Evolutionary conservation across 2,113 vertebrate species (phyloP), one percentile per base, ranked within the genome.

Genomic region (Pyrgilauda ruficollis): DNA sequence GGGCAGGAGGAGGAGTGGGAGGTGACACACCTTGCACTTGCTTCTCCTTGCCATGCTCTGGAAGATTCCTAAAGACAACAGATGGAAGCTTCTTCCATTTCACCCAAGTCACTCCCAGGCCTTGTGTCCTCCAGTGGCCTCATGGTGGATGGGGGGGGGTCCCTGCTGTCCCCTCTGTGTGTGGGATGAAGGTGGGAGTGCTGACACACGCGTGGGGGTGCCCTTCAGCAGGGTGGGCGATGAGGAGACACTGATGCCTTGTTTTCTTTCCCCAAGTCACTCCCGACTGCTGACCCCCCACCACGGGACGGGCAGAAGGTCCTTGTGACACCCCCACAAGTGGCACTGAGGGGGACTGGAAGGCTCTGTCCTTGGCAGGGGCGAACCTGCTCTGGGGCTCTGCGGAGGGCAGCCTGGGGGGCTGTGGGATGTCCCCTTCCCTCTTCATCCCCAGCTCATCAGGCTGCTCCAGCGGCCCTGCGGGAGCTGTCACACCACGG

Each of bases 241-340:
- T 1, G 10, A 84, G 72, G 28, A 77, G n/a, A 62, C 37, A 20
- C 23, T 22, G 39, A 75, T 16, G 11, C 22, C 35, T 39, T 70
- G 21, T 2, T 74, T 41, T 43, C 43, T 19, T 41, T 11, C 17
- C 37, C 26, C 28, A 27, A 0, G 4, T 27, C 53, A 61, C 7
- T 50, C 17, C 43, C 67, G 62, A 1, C 21, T 18, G 6, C 22
- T 52, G 35, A 82, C 7, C 20, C 10, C 41, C 6, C 33, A 30
- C 30, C 3, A 2, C 0, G 0, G 15, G 6, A 9, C 1, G 1
- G 3, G 14, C 4, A 20, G 58, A 33, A 59, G 7, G 11, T 72
- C 41, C 13, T 28, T 47, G 31, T 79, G 78, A 44, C 33, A 74
- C 5, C 7, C 18, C 39, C 67, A 15, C 13, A 19, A 37, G 35